Percentiles rank a stretch among this genome's conserved stretches.
Evolutionary conservation across 2,888 invertebrate species (phyloP).

Genomic region (Anodontia alba): DNA sequence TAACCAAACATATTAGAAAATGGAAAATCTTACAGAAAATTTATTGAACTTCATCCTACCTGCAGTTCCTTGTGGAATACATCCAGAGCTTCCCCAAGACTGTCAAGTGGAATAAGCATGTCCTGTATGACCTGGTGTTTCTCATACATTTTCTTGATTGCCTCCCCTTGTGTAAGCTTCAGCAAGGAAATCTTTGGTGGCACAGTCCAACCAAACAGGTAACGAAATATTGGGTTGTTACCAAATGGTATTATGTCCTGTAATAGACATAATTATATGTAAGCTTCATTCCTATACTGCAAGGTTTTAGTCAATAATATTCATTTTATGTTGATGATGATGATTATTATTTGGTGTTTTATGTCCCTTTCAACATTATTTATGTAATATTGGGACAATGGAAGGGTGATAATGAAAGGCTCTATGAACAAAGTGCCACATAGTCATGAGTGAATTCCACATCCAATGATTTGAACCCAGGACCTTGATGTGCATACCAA

Average conservation of each 20-base stretch:
- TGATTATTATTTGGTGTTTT: no score
- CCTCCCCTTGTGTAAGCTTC: conserved; percentile 91
- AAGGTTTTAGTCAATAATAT: not conserved
- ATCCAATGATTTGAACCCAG: no score
- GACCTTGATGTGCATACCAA: no score
- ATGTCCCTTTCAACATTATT: no score
- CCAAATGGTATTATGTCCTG: conserved; percentile 94
- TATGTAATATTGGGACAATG: no score
- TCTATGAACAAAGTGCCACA: not conserved
- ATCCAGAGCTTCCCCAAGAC: conserved; percentile 88
- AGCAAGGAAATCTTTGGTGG: conserved; percentile 93
- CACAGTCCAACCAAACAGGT: conserved; percentile 92
- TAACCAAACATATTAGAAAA: no score
- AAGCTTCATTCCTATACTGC: no score
- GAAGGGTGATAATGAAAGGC: no score
- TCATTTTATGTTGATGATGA: not conserved
- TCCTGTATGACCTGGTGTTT: conserved; percentile 92
- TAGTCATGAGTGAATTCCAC: no score
- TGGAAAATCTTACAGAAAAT: no score
- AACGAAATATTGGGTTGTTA: conserved; percentile 90
- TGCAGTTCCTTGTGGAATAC: conserved; percentile 89
- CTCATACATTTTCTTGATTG: conserved; percentile 90
- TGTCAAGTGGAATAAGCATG: conserved; percentile 90
- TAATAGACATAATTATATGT: not conserved
- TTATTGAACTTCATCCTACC: conserved; percentile 84